phyloP scores from a whole-genome alignment of 1,140 invertebrate genomes.

The Bombus superbus region DNA sequence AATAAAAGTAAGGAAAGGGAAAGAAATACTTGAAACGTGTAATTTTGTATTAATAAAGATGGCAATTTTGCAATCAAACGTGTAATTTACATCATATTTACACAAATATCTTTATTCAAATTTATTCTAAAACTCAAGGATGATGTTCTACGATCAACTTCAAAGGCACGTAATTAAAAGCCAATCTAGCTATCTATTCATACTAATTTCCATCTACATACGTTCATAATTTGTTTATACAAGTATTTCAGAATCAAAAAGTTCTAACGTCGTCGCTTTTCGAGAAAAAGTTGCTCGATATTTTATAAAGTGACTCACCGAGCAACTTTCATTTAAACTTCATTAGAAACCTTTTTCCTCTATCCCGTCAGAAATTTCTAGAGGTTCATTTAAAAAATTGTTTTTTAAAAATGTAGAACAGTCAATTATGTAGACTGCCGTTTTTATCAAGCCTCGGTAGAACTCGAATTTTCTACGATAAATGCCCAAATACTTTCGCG shows the following conservation, averaged over 20 bases:
- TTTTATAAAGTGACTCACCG: neutral
- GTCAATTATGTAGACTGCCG: too few species aligned
- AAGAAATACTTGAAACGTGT: too few species aligned
- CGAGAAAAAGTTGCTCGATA: neutral
- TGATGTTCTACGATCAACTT: too few species aligned
- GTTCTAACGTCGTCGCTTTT: neutral
- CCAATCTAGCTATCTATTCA: neutral
- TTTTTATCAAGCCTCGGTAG: too few species aligned
- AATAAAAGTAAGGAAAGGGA: too few species aligned
- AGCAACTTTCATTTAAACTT: slow-evolving; percentile 13
- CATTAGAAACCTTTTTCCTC: slow-evolving; percentile 14
- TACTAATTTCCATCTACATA: neutral
- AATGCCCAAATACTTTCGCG: too few species aligned
- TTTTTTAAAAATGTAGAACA: too few species aligned
- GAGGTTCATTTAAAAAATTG: neutral
- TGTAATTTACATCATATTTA: neutral
- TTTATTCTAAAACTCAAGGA: too few species aligned
- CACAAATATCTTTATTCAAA: too few species aligned
- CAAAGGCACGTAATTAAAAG: too few species aligned
- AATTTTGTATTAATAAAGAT: neutral
- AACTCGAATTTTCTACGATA: too few species aligned
- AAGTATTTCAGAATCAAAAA: neutral
- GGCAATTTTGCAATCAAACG: neutral
- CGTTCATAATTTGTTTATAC: neutral
- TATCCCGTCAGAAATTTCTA: neutral